phyloP scores from a whole-genome alignment of 2,113 vertebrate species.

The Hipposideros armiger region DNA sequence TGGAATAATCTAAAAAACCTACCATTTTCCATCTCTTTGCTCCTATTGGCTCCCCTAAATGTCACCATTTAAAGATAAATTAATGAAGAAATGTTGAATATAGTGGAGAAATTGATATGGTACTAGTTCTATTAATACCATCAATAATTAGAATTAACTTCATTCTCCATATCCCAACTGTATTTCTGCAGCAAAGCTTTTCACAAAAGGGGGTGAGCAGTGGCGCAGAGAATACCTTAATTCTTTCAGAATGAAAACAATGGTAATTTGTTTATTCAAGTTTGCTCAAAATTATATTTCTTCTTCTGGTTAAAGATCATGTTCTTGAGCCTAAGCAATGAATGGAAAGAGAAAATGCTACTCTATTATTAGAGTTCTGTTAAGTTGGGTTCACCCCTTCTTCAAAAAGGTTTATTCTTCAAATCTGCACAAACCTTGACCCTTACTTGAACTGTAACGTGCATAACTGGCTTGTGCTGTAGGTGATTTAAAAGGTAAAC shows the following conservation, averaged over 20 bases:
- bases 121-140: background rate
- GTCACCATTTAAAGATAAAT: conserved; percentile 6
- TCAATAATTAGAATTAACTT: background rate
- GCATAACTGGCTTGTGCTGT: background rate
- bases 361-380: background rate
- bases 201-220: background rate
- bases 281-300: conserved; percentile 22
- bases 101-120: background rate
- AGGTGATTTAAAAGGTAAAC: conserved; percentile 10
- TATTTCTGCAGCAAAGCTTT: background rate
- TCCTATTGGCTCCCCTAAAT: background rate
- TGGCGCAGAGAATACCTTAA: conserved; percentile 4
- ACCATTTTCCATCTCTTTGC: background rate
- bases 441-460: background rate
- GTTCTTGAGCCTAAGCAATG: background rate
- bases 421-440: conserved; percentile 28
- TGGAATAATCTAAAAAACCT: conserved; percentile 28
- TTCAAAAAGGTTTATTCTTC: conserved; percentile 4
- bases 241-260: conserved; percentile 25
- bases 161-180: background rate
- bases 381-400: background rate
- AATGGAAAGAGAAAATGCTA: background rate
- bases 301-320: conserved; percentile 25
- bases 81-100: background rate
- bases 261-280: conserved; percentile 22